Evolutionary conservation across 2,888 invertebrate species (phyloP), one percentile per base, ranked within the genome.

Genomic region (Nomada ferruginata): DNA sequence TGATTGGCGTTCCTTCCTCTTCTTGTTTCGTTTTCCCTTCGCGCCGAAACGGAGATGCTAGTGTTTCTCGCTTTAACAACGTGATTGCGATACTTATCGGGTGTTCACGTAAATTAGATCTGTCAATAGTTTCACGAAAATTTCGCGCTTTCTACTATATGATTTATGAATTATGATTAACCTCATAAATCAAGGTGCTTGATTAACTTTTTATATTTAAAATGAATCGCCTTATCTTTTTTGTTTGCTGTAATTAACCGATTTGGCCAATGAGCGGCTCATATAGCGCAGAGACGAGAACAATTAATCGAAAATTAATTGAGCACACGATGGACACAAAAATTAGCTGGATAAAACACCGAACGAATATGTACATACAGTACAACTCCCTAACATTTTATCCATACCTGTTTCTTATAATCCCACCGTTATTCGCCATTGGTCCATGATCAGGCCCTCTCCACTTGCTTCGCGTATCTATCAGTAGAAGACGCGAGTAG

Each of bases 1-100:
- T 85, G 85, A 83, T 76, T 65, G 75, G 20, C 68, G 75, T 73
- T 81, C 75, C 79, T 74, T 80, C 75, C 44, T 65, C 47, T 68
- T 68, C 53, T 26, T n/a, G 18, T n/a, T 20, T 36, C 18, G 44
- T 36, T 20, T 47, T 53, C n/a, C 20, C 11, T 36, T 18, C 15
- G 15, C 13, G 0, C n/a, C 23, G 53, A 61, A 71, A 15, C 23
- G 13, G 53, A 70, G 79, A 76, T 53, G 75, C 65, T 23, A 47
- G 5, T 52, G 36, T 73, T 15, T 44, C 26, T 36, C 23, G 13
- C 23, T 57, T 20, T 26, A 20, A 5, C 26, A 13, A 2, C 29
- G 77, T 55, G 69, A 73, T 69, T 64, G 52, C 15, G 20, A 69
- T 63, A 69, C 53, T 18, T 44, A 23, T 20, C 18, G 5, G n/a